Evolutionary conservation across 2,888 invertebrate species (phyloP).

Genomic region (Lissonota sp.): DNA sequence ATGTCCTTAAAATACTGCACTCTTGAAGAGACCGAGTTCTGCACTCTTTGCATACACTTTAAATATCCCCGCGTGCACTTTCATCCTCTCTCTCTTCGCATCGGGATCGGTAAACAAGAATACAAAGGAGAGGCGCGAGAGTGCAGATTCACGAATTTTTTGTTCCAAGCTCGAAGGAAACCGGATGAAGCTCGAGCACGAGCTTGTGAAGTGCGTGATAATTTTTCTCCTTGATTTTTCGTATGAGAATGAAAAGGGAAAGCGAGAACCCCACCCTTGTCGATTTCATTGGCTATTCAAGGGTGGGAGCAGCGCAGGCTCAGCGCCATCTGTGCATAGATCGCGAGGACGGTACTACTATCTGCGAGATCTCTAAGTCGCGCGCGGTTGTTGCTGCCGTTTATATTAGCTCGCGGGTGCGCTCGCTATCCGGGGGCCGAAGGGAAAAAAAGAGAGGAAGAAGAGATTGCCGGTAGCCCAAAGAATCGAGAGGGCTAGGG

Average conservation of each 20-base stretch:
- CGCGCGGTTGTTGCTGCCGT: conserved; percentile 49
- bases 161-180: too few species aligned
- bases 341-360: conserved; percentile 44
- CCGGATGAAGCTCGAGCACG: too few species aligned
- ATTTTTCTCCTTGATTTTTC: too few species aligned
- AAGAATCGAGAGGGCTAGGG: conserved; percentile 34
- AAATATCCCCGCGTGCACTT: conserved; percentile 77
- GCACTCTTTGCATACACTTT: conserved; percentile 81
- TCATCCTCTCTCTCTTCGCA: conserved; percentile 67
- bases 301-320: background rate
- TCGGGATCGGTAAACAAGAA: conserved; percentile 47
- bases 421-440: conserved; percentile 51
- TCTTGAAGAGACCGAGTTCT: conserved; percentile 63
- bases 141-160: too few species aligned
- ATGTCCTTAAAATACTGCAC: conserved; percentile 29
- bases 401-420: conserved; percentile 33
- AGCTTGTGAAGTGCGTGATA: too few species aligned
- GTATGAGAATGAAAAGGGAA: too few species aligned
- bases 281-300: too few species aligned
- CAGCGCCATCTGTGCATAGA: conserved; percentile 31
- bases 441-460: conserved; percentile 28
- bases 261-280: too few species aligned
- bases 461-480: conserved; percentile 43
- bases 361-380: conserved; percentile 49
- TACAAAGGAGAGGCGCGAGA: conserved; percentile 55